Percentiles rank a stretch among this genome's conserved stretches.
Evolutionary conservation across 2,113 vertebrate species (phyloP).

Genomic region (Ascaphus truei): DNA sequence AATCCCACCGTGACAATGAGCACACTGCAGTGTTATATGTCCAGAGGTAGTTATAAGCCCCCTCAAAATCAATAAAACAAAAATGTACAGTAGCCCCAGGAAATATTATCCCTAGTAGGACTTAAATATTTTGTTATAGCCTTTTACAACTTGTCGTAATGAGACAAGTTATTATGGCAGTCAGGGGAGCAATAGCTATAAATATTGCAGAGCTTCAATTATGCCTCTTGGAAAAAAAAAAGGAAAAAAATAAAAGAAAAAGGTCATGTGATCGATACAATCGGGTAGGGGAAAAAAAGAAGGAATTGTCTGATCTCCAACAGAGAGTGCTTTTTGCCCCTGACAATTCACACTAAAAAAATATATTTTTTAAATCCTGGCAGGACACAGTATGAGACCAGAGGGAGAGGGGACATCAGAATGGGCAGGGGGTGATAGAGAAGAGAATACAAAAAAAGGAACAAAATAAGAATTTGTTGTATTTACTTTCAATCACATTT

Average conservation of each 20-base stretch:
- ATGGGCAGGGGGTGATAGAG: no score
- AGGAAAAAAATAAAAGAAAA: neutral
- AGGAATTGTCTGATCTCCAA: no score
- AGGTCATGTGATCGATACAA: no score
- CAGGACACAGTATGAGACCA: no score
- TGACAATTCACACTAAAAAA: no score
- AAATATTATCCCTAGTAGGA: neutral
- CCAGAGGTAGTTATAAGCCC: neutral
- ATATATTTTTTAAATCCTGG: no score
- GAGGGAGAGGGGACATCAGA: no score
- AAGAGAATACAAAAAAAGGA: no score
- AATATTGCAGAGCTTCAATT: neutral
- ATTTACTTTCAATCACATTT: no score
- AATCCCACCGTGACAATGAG: slow-evolving; percentile 3
- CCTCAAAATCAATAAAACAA: neutral
- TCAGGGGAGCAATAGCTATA: slow-evolving; percentile 6
- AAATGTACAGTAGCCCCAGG: neutral
- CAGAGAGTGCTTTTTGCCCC: no score
- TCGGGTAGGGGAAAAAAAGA: no score
- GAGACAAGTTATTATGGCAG: neutral
- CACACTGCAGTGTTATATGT: neutral
- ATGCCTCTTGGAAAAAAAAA: neutral
- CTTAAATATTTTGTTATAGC: neutral
- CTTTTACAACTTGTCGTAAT: slow-evolving; percentile 3
- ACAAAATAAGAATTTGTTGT: no score